Evolutionary conservation across 1,140 invertebrate species (phyloP).

Genomic region (Pogonus chalceus): DNA sequence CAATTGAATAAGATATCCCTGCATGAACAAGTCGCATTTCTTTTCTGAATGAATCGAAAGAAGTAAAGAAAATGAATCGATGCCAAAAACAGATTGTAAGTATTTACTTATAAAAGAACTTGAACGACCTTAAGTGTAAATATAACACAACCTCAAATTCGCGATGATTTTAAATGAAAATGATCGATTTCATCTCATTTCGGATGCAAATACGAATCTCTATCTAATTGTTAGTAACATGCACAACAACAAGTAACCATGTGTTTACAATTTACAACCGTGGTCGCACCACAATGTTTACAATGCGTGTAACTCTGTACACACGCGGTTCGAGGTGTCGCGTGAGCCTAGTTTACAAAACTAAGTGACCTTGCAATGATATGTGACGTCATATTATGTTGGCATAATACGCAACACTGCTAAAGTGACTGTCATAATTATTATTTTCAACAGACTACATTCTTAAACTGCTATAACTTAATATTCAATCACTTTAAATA

Average conservation of each 20-base stretch:
- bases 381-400: slow-evolving; percentile 3
- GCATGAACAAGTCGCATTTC: too few relatives aligned
- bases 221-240: neutral
- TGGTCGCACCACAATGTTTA: neutral
- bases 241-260: neutral
- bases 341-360: slow-evolving; percentile 2
- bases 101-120: too few relatives aligned
- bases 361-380: slow-evolving; percentile 6
- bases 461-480: neutral
- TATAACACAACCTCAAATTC: neutral
- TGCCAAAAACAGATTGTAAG: too few relatives aligned
- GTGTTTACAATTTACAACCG: neutral
- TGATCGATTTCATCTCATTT: neutral
- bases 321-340: neutral
- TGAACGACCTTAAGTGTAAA: too few relatives aligned
- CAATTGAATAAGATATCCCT: too few relatives aligned
- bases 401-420: neutral
- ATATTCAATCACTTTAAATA: neutral
- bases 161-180: neutral
- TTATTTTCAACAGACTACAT: too few relatives aligned
- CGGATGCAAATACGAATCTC: neutral
- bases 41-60: too few relatives aligned
- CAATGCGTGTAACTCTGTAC: slow-evolving; percentile 1
- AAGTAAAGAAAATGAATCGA: too few relatives aligned
- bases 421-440: too few relatives aligned